Evolutionary conservation across 2,797 vertebrate genomes (phyloP), one percentile per base, ranked within the genome.

Genomic region (Enteromius treurensis): DNA sequence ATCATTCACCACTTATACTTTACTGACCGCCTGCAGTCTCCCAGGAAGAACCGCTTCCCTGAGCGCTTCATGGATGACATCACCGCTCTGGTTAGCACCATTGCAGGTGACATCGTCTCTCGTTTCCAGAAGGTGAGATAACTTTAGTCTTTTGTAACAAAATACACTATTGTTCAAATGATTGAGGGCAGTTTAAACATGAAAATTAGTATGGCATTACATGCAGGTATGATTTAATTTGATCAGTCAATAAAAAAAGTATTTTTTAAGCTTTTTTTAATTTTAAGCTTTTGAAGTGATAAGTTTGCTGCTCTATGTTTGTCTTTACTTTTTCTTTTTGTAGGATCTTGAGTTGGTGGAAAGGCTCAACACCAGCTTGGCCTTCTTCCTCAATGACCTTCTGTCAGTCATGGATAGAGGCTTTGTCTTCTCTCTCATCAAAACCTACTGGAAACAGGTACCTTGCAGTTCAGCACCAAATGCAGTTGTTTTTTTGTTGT

Each of bases 41-140:
- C 95, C 1, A 95, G 98, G 89, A 99, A 98, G 92, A 97, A 95
- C 92, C 96, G 98, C 74, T 99, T 99, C 88, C 98, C 98, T 0
- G 98, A 99, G 89, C 97, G 98, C 76, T 99, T 99, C 92, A 99
- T 98, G 98, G 98, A 99, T 87, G 98, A 99, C 90, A 98, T 99
- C 77, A 93, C 94, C 55, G 98, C 98, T 32, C 90, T 99, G 86
- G 97, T 99, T 91, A 99, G 97, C 96, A 99, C 97, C 88, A 98
- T 99, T 7, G 96, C 97, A 0, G 93, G 95, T 37, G 98, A 99
- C 91, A 95, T 99, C 21, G 96, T 99, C 81, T 97, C 97, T 79
- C 96, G 98, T 62, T 98, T 98, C 93, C 98, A 99, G 92, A 99
- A 99, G 96, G 98, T 99, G 21, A 86, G 77, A 32, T 23, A 58